Percentiles rank a stretch among this genome's conserved stretches.
phyloP scores from a whole-genome alignment of 2,797 vertebrate genomes.

The Cyprinodon diabolis region DNA sequence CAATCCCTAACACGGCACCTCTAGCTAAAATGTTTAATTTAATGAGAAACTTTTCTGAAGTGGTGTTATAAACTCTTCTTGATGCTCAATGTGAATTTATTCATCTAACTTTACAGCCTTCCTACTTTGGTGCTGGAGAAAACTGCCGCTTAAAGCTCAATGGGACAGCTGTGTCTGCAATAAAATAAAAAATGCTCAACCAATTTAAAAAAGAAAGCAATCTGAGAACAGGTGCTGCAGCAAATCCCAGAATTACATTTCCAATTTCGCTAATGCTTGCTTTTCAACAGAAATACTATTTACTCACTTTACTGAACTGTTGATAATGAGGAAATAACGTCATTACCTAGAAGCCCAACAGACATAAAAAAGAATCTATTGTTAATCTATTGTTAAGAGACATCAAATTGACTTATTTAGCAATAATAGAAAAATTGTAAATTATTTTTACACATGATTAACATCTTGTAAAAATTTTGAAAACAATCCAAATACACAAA shows the following conservation, averaged over 20 bases:
- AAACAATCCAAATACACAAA: neutral
- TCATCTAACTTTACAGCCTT: conserved; percentile 55
- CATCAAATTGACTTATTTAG: conserved; percentile 19
- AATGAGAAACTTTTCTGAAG: conserved; percentile 53
- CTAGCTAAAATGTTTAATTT: conserved; percentile 39
- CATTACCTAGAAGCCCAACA: conserved; percentile 53
- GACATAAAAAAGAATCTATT: conserved; percentile 28
- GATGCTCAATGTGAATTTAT: conserved; percentile 58
- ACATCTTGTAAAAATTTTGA: conserved; percentile 22
- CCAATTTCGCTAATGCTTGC: conserved; percentile 70
- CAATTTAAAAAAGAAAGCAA: conserved; percentile 43
- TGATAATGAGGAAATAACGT: conserved; percentile 48
- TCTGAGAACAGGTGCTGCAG: conserved; percentile 75
- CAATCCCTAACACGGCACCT: conserved; percentile 15
- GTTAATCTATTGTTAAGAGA: conserved; percentile 17
- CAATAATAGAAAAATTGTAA: conserved; percentile 40
- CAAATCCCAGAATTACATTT: conserved; percentile 76
- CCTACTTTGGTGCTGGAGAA: conserved; percentile 52
- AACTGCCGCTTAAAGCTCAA: conserved; percentile 77
- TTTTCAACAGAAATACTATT: conserved; percentile 62
- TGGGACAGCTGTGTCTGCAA: conserved; percentile 76
- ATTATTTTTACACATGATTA: conserved; percentile 2
- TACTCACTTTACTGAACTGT: conserved; percentile 44
- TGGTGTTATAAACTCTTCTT: conserved; percentile 68
- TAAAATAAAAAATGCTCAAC: conserved; percentile 61